Conservation (phyloP, 2,797 vertebrate genomes). For the Sylvia borin region DNA sequence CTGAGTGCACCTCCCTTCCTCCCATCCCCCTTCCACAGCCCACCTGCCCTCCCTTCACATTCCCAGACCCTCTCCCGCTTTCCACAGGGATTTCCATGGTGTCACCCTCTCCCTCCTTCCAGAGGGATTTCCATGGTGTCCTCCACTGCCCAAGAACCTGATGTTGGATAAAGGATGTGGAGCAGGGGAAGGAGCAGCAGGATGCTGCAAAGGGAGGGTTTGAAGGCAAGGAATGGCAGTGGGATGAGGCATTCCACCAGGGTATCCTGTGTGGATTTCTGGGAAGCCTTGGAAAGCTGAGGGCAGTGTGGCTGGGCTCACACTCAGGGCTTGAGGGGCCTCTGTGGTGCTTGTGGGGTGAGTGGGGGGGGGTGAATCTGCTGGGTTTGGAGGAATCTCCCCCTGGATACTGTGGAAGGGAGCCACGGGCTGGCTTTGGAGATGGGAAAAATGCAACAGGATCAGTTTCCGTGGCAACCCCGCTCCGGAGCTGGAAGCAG, state of each 20-base stretch:
- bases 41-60: background rate
- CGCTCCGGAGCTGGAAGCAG: background rate
- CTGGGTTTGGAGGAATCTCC: background rate
- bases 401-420: background rate
- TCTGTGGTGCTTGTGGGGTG: background rate
- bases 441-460: background rate
- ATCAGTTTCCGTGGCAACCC: conserved; percentile 16
- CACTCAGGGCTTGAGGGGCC: background rate
- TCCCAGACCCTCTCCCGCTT: background rate
- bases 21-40: background rate
- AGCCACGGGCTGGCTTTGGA: background rate
- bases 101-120: background rate
- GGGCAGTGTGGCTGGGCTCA: fast-evolving
- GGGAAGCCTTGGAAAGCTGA: background rate
- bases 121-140: background rate
- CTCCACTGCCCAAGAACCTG: background rate
- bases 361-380: fast-evolving
- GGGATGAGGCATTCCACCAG: background rate
- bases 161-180: fast-evolving
- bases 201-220: background rate
- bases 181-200: background rate
- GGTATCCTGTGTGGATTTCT: background rate
- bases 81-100: background rate
- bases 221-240: background rate
- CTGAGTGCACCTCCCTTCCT: background rate